Conservation (phyloP, 2,888 invertebrate species). For the Pycnomerus fuliginosus region DNA sequence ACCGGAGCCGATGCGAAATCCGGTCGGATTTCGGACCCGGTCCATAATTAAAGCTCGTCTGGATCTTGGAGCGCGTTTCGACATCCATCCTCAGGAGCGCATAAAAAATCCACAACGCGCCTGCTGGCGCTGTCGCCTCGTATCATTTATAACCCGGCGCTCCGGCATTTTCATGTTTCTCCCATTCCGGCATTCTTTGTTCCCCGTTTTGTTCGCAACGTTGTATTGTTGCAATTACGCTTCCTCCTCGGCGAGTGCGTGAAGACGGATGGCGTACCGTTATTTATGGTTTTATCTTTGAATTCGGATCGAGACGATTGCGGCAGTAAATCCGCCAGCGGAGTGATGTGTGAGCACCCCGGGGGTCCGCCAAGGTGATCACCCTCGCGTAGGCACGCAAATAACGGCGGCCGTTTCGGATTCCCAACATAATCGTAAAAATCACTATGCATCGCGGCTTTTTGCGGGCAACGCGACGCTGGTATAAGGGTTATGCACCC, state of each 20-base stretch:
- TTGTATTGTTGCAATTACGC: conserved; percentile 32
- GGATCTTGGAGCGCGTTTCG: background rate
- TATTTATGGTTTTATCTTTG: conserved; percentile 39
- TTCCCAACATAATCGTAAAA: conserved; percentile 53
- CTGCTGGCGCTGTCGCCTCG: no score
- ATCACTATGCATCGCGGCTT: conserved; percentile 52
- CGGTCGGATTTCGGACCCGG: conserved; percentile 43
- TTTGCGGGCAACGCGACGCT: conserved; percentile 37
- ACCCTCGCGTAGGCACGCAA: conserved; percentile 39
- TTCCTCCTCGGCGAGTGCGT: conserved; percentile 21
- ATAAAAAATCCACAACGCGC: no score
- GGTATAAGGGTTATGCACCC: conserved; percentile 54
- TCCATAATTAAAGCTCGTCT: conserved; percentile 17
- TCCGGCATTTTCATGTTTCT: conserved; percentile 36
- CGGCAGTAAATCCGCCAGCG: conserved; percentile 33
- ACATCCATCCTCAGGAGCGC: background rate
- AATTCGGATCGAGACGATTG: conserved; percentile 35
- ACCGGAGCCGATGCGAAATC: conserved; percentile 53
- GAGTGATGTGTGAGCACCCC: conserved; percentile 42
- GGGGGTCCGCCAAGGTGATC: conserved; percentile 34
- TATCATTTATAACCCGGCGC: conserved; percentile 32
- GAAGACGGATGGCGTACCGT: conserved; percentile 34
- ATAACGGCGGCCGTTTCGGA: conserved; percentile 42
- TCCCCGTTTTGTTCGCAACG: conserved; percentile 28
- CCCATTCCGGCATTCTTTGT: conserved; percentile 28